Base-by-base conservation (phyloP, 1,140 invertebrate species). In the Drosophila hydei region DNA sequence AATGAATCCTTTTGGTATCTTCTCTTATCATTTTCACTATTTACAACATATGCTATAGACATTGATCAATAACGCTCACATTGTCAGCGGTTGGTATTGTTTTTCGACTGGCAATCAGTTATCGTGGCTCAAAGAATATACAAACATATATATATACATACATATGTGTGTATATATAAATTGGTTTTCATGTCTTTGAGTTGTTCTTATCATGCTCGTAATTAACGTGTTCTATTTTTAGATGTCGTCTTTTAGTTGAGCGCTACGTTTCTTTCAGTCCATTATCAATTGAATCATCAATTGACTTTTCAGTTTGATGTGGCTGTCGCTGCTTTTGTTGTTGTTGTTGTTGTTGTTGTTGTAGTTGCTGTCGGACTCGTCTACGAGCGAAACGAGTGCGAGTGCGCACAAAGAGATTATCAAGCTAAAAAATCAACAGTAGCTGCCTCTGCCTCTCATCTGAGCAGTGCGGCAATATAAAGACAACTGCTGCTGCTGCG, bases 251-350 rank as follows among this genome's bases (percentile, higher is more conserved):
- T 71, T 55, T 74, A 60, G 64, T 60, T 54, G 45, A 48, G 47
- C 23, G 12, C 47, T 63, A 27, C 27, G 42, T 40, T 58, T 67
- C n/a, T 40, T 58, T 42, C 42, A 54, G 45, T 23, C 25, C 58
- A 75, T 73, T 65, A 78, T 78, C 73, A 78, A 78, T 78, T 78
- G 76, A 76, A 76, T 72, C 76, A 72, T 76, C 76, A 78, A 78
- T 78, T 76, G 76, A 72, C 73, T 78, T 76, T 65, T 71, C 61
- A 64, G 68, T 58, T 33, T 58, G 36, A 40, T 40, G 38, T 40
- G n/a, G 4, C 38, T 16, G 1, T 38, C 9, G n/a, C 43, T 19
- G 11, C 36, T 48, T 21, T 58, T 45, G 52, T 42, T 33, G n/a
- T 51, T 19, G 11, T 43, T 48, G 30, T 58, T 45, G 52, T 42